A percentile compares a stretch with the other conserved stretches of the same genome.
phyloP scores from a whole-genome alignment of 92 coral and sea anemone species.

The Epizoanthus fatuus region DNA sequence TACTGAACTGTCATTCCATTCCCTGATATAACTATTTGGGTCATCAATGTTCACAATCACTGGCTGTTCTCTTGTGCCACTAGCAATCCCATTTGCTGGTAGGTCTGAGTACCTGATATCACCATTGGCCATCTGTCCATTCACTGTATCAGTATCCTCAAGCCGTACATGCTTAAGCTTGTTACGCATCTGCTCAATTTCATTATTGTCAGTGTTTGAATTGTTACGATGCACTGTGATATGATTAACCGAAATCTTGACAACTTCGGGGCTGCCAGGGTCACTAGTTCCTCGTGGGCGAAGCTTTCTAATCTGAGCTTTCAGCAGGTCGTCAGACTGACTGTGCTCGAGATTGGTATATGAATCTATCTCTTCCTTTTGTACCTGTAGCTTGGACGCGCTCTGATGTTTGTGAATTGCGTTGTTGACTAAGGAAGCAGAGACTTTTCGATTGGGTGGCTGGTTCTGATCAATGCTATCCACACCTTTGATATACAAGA shows the following conservation, averaged over 20 bases:
- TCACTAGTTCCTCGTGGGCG: conserved; percentile 61
- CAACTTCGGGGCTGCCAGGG: conserved; percentile 35
- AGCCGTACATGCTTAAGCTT: conserved; percentile 72
- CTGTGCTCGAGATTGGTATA: conserved; percentile 46
- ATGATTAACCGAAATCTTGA: conserved; percentile 7
- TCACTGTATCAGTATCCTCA: conserved; percentile 28
- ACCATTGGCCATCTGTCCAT: conserved; percentile 48
- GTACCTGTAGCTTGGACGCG: conserved; percentile 26
- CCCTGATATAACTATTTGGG: conserved; percentile 12
- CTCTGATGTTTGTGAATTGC: conserved; percentile 70
- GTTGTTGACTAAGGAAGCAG: conserved; percentile 78
- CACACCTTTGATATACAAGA: conserved; percentile 30
- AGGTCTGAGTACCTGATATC: conserved; percentile 26
- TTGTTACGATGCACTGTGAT: conserved; percentile 34
- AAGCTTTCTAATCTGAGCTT: conserved; percentile 73
- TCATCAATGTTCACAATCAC: not conserved
- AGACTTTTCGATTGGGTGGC: conserved; percentile 54
- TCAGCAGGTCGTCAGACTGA: conserved; percentile 66
- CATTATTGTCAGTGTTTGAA: conserved; percentile 29
- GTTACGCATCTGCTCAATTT: conserved; percentile 72
- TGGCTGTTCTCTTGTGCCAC: not conserved
- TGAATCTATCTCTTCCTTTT: conserved; percentile 41
- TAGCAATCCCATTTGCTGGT: conserved; percentile 1
- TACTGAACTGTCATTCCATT: conserved; percentile 24
- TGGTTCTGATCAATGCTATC: not conserved